These are phyloP conservation scores for Sebastes ruberrimus DNA, from an alignment of 2,797 vertebrate species.

Conservation along the genomic window DNA sequence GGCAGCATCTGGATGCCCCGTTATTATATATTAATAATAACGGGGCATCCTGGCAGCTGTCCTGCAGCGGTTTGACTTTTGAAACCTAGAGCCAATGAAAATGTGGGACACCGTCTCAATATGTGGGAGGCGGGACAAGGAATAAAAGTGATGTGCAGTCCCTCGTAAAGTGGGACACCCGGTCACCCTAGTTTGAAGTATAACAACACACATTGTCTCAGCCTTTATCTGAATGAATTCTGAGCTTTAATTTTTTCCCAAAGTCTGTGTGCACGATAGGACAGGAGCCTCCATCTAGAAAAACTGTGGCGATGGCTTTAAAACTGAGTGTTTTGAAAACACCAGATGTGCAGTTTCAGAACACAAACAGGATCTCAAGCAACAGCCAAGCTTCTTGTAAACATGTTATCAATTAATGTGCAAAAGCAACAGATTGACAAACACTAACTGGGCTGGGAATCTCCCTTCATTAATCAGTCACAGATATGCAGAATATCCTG, in stretches of 20 bases:
- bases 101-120: too few species aligned
- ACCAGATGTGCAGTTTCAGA: neutral
- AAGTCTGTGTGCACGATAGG: neutral
- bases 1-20: too few species aligned
- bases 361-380: neutral
- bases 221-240: neutral
- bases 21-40: too few species aligned
- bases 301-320: neutral
- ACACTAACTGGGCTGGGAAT: neutral
- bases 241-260: neutral
- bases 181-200: neutral
- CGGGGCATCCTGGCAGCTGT: too few species aligned
- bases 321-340: neutral
- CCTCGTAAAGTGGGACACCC: too few species aligned
- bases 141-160: too few species aligned
- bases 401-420: neutral
- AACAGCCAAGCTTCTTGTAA: neutral
- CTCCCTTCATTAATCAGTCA: neutral
- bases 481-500: neutral
- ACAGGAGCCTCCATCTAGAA: neutral
- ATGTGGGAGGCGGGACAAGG: too few species aligned
- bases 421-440: neutral
- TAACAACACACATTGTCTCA: neutral
- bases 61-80: neutral
- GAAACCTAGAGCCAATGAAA: neutral